A percentile compares a stretch with the other conserved stretches of the same genome.
Evolutionary conservation across 2,797 vertebrate species (phyloP).

Genomic region (Echiichthys vipera): DNA sequence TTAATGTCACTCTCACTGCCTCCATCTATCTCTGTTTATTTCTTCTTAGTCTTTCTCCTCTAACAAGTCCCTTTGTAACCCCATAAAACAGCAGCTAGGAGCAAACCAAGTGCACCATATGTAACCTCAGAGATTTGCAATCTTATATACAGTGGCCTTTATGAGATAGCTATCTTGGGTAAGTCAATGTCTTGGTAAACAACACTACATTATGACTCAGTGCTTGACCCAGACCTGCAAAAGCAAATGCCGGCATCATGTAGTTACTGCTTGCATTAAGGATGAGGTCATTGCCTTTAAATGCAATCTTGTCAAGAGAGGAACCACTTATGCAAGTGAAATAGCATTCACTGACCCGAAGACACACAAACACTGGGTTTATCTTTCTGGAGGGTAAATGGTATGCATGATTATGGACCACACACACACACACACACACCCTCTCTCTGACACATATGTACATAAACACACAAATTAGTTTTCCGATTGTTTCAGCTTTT

Average conservation of each 20-base stretch:
- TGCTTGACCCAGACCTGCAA: constrained; percentile 14
- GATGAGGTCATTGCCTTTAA: constrained; percentile 52
- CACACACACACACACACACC: background rate
- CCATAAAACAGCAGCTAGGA: background rate
- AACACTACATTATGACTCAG: constrained; percentile 20
- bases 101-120: background rate
- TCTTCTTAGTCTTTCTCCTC: background rate
- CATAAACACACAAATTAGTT: constrained; percentile 21
- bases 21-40: constrained; percentile 5
- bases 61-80: background rate
- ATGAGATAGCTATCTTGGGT: constrained; percentile 15
- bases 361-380: constrained; percentile 37
- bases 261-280: constrained; percentile 31
- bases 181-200: constrained; percentile 33
- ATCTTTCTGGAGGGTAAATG: constrained; percentile 35
- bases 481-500: constrained; percentile 55
- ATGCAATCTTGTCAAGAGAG: constrained; percentile 42
- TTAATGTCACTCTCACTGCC: constrained; percentile 15
- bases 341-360: constrained; percentile 46
- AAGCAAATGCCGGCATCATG: constrained; percentile 2
- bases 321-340: constrained; percentile 49
- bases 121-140: background rate
- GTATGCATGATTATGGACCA: background rate
- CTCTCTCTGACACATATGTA: background rate
- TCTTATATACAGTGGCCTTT: constrained; percentile 32